Conservation (phyloP, 2,797 vertebrate species). For the Spea hammondii region DNA sequence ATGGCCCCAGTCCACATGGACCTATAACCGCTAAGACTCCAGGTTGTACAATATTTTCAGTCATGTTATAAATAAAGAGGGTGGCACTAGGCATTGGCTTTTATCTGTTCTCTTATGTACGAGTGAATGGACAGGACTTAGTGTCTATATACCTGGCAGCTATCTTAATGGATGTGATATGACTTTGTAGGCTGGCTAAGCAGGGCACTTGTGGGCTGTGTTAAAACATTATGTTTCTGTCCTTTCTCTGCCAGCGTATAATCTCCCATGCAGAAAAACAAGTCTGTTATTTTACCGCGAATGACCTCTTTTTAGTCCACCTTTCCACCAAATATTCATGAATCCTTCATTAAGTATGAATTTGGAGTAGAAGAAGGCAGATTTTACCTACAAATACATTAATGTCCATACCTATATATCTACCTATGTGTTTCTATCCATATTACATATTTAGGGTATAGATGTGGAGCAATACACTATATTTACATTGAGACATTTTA, state of each 20-base stretch:
- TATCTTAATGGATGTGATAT: background rate
- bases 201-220: background rate
- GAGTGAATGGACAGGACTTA: background rate
- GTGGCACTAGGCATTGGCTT: no score
- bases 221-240: conserved; percentile 7
- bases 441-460: no score
- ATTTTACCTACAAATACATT: no score
- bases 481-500: no score
- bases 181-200: background rate
- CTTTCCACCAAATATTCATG: conserved; percentile 8
- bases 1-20: no score
- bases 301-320: conserved; percentile 1
- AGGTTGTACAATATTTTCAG: no score
- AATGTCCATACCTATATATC: no score
- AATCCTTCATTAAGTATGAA: background rate
- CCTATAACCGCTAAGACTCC: no score
- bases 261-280: conserved; percentile 13
- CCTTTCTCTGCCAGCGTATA: background rate
- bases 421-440: no score
- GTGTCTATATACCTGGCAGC: background rate
- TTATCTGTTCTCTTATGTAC: background rate
- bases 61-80: no score
- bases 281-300: conserved; percentile 13
- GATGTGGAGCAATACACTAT: no score
- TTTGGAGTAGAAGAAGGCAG: background rate